Evolutionary conservation across 2,888 invertebrate genomes (phyloP).

Genomic region (Gymnoscelis rufifasciata): DNA sequence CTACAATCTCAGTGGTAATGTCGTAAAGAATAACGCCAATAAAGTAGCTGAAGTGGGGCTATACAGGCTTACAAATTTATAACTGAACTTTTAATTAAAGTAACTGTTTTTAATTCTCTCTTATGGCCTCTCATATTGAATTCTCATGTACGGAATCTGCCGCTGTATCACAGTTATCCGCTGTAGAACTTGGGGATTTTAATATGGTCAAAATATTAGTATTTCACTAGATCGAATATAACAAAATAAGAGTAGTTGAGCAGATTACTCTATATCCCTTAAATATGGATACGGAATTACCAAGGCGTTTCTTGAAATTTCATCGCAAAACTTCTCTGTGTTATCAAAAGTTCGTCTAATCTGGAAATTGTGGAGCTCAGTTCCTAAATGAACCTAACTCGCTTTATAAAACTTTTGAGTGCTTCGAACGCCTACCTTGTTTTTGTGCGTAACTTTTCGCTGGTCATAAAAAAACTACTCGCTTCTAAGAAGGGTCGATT

Average conservation of each 20-base stretch:
- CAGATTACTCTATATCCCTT: slow-evolving; percentile 11
- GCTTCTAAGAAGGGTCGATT: slow-evolving; percentile 6
- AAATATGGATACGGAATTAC: slow-evolving; percentile 23
- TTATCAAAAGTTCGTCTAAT: slow-evolving; percentile 17
- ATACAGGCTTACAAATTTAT: slow-evolving; percentile 8
- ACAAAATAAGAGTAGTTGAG: slow-evolving; percentile 5
- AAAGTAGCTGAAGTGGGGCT: slow-evolving; percentile 7
- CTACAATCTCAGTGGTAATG: slow-evolving; percentile 11
- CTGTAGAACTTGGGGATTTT: slow-evolving; percentile 32
- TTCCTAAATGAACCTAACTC: slow-evolving; percentile 20
- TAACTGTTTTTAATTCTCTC: slow-evolving; percentile 11
- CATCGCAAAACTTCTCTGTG: slow-evolving; percentile 20
- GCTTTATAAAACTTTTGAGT: slow-evolving; percentile 21
- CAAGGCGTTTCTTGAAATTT: slow-evolving; percentile 15
- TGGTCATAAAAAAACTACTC: slow-evolving; percentile 12
- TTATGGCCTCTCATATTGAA: background rate
- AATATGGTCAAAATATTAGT: slow-evolving; percentile 30
- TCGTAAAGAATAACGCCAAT: slow-evolving; percentile 8
- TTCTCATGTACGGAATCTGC: slow-evolving; percentile 13
- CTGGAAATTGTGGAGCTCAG: slow-evolving; percentile 12
- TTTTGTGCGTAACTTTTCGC: slow-evolving; percentile 16
- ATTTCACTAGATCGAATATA: slow-evolving; percentile 34
- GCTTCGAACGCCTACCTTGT: slow-evolving; percentile 17
- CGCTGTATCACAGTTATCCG: slow-evolving; percentile 30
- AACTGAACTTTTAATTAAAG: slow-evolving; percentile 17